phyloP scores from a whole-genome alignment of 2,888 invertebrate genomes.

The Ichneumoninae sp. region DNA sequence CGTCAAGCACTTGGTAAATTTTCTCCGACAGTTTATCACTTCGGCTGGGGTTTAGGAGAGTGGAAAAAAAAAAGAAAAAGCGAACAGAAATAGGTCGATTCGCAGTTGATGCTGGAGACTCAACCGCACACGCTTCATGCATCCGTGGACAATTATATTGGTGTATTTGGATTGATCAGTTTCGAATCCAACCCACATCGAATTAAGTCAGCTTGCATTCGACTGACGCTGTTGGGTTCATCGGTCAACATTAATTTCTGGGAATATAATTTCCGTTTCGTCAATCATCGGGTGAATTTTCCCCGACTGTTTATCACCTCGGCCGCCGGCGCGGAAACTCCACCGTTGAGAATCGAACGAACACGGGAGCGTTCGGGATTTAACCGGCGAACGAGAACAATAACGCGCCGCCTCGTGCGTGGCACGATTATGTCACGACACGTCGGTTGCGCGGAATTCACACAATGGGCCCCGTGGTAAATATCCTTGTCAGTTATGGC shows the following conservation, averaged over 20 bases:
- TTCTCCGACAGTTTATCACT: no score
- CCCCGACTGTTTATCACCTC: slow-evolving; percentile 11
- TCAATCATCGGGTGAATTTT: slow-evolving; percentile 46
- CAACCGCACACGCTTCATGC: slow-evolving; percentile 4
- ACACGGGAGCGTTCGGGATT: slow-evolving; percentile 45
- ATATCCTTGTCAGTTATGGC: slow-evolving; percentile 56
- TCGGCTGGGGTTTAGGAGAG: no score
- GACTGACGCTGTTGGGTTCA: not conserved
- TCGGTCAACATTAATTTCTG: slow-evolving; percentile 23
- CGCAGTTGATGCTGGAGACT: no score
- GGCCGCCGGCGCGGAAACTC: slow-evolving; percentile 17
- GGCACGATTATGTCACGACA: slow-evolving; percentile 77
- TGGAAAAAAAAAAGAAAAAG: no score
- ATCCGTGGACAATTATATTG: not conserved
- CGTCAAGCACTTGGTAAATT: no score
- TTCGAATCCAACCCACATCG: not conserved
- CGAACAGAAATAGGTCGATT: no score
- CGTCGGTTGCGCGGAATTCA: slow-evolving; percentile 73
- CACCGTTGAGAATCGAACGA: not conserved
- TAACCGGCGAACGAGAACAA: slow-evolving; percentile 67
- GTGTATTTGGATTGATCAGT: not conserved
- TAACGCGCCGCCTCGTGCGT: slow-evolving; percentile 65
- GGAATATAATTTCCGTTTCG: slow-evolving; percentile 55
- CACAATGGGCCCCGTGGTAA: slow-evolving; percentile 68
- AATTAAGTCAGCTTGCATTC: not conserved